A percentile compares a stretch with the other conserved stretches of the same genome.
Evolutionary conservation across 2,113 vertebrate genomes (phyloP).

Genomic region (Bucco capensis): DNA sequence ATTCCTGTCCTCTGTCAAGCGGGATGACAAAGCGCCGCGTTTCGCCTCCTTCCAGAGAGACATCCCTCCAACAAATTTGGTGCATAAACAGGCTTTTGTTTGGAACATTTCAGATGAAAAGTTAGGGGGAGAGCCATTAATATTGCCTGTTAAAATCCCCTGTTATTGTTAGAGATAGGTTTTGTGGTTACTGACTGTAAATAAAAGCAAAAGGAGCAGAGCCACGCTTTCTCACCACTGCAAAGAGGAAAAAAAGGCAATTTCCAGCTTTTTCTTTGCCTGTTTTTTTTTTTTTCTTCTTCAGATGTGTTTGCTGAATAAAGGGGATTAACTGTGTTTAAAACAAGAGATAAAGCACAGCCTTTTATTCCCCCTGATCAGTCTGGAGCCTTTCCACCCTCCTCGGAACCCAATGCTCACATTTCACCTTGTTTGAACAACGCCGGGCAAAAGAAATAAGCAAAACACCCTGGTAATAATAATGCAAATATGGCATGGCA

Average conservation of each 20-base stretch:
- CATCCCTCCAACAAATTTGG: conserved; percentile 33
- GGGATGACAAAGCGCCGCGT: conserved; percentile 45
- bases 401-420: background rate
- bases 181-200: conserved; percentile 42
- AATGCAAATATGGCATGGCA: too few relatives aligned
- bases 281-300: background rate
- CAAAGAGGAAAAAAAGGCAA: conserved; percentile 30
- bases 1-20: conserved; percentile 71
- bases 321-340: conserved; percentile 71
- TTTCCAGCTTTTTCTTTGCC: conserved; percentile 1
- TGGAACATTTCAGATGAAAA: conserved; percentile 61
- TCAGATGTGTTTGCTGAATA: conserved; percentile 64
- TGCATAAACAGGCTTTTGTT: conserved; percentile 61
- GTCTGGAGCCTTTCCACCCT: conserved; percentile 33
- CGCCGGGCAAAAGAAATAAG: background rate
- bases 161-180: conserved; percentile 66
- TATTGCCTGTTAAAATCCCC: conserved; percentile 60
- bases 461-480: conserved; percentile 38
- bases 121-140: conserved; percentile 51
- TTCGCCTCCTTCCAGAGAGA: conserved; percentile 61
- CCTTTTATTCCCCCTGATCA: conserved; percentile 46
- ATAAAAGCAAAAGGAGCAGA: conserved; percentile 59
- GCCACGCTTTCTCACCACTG: conserved; percentile 36
- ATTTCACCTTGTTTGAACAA: conserved; percentile 14
- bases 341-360: conserved; percentile 61